Base-by-base conservation (phyloP, 2,797 vertebrate genomes). In the Typhlichthys eigenmanni region DNA sequence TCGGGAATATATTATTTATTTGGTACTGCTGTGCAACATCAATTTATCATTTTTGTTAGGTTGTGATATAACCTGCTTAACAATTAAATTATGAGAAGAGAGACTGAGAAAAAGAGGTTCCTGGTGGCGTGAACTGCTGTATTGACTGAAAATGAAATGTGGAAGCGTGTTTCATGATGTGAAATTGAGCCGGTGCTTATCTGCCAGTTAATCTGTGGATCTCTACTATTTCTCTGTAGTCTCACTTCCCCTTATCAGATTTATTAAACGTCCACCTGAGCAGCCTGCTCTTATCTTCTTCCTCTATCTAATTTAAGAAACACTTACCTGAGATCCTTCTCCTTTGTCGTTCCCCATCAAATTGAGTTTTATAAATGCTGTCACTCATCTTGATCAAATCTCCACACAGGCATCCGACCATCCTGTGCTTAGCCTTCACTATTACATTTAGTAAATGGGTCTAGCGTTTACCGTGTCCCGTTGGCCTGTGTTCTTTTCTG, bases 301-400 rank as follows among this genome's bases (percentile, higher is more conserved):
- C 12, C 67, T 68, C 58, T 66, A 80, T 85, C 83, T 77, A 58
- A 82, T 82, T 80, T 74, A 16, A 48, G 58, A 64, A 76, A 69
- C 72, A 75, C 78, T 80, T 80, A 70, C 69, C 74, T 74, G 61
- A 71, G 64, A 60, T 64, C 46, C 63, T 24, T 10, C 38, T 71
- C 66, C 12, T 51, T n/a, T 9, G 34, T 59, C 59, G 13, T 1
- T 5, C 0, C 60, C 60, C 45, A 47, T 83, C 67, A 59, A 71
- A 78, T 80, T 62, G 17, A 0, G 49, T 48, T 19, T 62, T 51
- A 17, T 47, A 55, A 79, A 63, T 1, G 55, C 76, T 5, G 69
- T 78, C 75, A 55, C 64, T 77, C 76, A 65, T 54, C 66, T 71
- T 71, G 45, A 79, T 83, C 66, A 62, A 48, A 68, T 74, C 43